Evolutionary conservation across 2,113 vertebrate genomes (phyloP).

Genomic region (Psittacula cyanocephala): DNA sequence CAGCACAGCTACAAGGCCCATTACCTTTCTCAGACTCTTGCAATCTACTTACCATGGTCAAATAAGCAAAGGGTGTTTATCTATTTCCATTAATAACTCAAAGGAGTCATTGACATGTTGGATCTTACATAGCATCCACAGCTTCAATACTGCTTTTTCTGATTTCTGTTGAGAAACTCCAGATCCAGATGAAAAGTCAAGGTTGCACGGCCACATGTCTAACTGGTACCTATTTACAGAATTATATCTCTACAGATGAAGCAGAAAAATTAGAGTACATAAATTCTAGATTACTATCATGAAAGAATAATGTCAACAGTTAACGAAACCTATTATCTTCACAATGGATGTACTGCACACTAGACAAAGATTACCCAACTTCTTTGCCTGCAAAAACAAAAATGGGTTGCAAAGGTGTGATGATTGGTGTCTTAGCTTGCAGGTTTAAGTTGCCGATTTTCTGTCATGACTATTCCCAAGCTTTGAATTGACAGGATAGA

Average conservation of each 20-base stretch:
- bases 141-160: not conserved
- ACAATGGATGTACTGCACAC: not conserved
- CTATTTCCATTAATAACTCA: not conserved
- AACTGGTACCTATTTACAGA: not conserved
- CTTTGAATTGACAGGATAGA: not conserved
- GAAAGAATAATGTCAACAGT: not conserved
- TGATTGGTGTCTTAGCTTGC: not conserved
- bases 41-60: not conserved
- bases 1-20: not conserved
- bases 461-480: not conserved
- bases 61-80: not conserved
- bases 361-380: not conserved
- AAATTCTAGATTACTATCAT: not conserved
- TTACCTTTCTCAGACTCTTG: not conserved
- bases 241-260: not conserved
- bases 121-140: not conserved
- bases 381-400: not conserved
- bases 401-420: not conserved
- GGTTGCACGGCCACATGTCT: accelerated
- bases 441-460: not conserved
- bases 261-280: not conserved
- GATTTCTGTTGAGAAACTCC: not conserved
- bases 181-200: not conserved
- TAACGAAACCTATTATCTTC: not conserved
- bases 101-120: not conserved